Conservation (phyloP, 2,888 invertebrate genomes). For the Metalampra italica region DNA sequence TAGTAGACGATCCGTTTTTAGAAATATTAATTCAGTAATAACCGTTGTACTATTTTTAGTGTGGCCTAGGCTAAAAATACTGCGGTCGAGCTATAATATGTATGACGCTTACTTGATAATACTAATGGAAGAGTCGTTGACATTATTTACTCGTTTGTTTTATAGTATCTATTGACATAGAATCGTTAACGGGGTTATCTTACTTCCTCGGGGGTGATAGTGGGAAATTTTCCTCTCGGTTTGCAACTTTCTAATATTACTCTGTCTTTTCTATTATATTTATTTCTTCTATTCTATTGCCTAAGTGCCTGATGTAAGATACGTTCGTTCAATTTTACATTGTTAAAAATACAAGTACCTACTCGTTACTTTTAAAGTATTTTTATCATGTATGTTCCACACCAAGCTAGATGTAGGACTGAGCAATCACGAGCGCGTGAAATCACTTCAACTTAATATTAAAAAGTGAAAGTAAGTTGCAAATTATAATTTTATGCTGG, state of each 20-base stretch:
- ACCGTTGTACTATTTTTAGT: constrained; percentile 75
- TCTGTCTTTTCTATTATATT: no score
- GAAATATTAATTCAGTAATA: constrained; percentile 79
- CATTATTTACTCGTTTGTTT: constrained; percentile 62
- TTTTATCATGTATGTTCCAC: no score
- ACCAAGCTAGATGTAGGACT: no score
- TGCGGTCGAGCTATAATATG: constrained; percentile 48
- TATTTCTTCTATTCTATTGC: no score
- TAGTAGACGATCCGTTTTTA: constrained; percentile 75
- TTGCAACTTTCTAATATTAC: background rate
- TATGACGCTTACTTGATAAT: constrained; percentile 71
- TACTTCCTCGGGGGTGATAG: constrained; percentile 5
- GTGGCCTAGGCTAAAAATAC: constrained; percentile 76
- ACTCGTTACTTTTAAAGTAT: no score
- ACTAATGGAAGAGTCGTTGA: constrained; percentile 72
- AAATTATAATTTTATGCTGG: no score
- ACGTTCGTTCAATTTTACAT: no score
- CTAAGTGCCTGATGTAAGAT: no score
- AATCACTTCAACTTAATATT: background rate
- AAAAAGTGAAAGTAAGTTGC: background rate
- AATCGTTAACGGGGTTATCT: constrained; percentile 17
- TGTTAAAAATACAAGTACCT: no score
- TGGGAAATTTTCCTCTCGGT: background rate
- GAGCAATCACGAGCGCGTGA: no score
- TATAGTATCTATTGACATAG: constrained; percentile 39